phyloP scores from a whole-genome alignment of 2,888 invertebrate genomes.

The Chorisops tibialis region DNA sequence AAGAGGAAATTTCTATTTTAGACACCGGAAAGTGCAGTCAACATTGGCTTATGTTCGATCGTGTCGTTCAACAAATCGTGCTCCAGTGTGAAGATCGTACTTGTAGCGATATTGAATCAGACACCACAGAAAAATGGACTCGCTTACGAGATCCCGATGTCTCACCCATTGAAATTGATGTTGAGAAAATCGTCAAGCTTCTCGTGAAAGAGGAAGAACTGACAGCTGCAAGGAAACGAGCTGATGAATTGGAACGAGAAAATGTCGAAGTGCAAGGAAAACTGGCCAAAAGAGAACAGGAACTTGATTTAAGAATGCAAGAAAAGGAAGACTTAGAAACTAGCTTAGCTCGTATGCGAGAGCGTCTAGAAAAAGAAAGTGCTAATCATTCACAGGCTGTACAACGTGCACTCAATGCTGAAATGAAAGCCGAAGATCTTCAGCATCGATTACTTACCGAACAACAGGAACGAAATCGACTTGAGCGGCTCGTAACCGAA shows the following conservation, averaged over 20 bases:
- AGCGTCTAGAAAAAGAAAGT: constrained; percentile 84
- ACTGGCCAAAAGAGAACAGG: constrained; percentile 88
- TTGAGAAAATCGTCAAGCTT: constrained; percentile 84
- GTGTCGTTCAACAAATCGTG: constrained; percentile 90
- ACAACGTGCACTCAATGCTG: constrained; percentile 62
- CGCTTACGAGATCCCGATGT: constrained; percentile 74
- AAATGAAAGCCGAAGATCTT: constrained; percentile 59
- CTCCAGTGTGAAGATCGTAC: constrained; percentile 67
- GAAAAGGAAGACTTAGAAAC: constrained; percentile 91
- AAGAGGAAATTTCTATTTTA: constrained; percentile 43
- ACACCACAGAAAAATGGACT: constrained; percentile 44
- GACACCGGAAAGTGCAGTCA: constrained; percentile 85
- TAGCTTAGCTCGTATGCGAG: constrained; percentile 74
- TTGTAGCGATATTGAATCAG: constrained; percentile 48
- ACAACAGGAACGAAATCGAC: constrained; percentile 73
- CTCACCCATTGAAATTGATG: constrained; percentile 82
- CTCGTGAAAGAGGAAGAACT: constrained; percentile 92
- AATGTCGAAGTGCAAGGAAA: constrained; percentile 83
- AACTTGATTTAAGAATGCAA: constrained; percentile 81
- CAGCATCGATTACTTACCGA: constrained; percentile 70
- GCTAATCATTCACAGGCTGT: constrained; percentile 82
- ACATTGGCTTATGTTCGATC: constrained; percentile 91
- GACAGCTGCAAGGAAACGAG: constrained; percentile 79
- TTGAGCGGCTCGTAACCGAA: constrained; percentile 82
- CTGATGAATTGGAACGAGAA: constrained; percentile 83